These are phyloP conservation scores for Agapornis roseicollis DNA, from an alignment of 2,113 vertebrate genomes.

Conservation along the genomic window DNA sequence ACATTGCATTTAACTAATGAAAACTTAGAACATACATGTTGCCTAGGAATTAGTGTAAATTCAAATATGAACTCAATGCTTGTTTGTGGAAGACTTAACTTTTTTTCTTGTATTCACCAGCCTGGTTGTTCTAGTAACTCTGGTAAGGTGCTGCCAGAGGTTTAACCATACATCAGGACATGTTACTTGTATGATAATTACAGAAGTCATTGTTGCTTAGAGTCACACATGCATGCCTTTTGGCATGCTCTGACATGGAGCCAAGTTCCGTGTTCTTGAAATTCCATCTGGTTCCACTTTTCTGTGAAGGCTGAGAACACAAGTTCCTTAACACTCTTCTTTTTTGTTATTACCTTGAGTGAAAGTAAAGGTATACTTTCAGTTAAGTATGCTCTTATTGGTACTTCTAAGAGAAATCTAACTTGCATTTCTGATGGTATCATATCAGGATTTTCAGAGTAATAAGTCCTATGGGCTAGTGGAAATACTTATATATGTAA, in stretches of 20 bases:
- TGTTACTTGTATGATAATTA: not conserved
- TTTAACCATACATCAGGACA: not conserved
- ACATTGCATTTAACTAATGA: not conserved
- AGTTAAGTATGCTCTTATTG: not conserved
- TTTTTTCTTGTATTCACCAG: not conserved
- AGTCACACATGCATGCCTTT: not conserved
- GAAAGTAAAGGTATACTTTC: not conserved
- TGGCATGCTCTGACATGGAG: not conserved
- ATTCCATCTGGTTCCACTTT: not conserved
- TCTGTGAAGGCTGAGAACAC: not conserved
- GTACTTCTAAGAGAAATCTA: not conserved
- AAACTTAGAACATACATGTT: fast-evolving
- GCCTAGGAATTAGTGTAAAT: not conserved
- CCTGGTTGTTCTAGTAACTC: not conserved
- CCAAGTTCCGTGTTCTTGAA: not conserved
- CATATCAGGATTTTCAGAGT: not conserved
- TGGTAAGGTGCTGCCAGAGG: not conserved
- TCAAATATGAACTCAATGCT: not conserved
- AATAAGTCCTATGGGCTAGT: too few relatives aligned
- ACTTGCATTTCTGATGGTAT: not conserved
- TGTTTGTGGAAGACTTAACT: not conserved
- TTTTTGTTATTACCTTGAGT: not conserved
- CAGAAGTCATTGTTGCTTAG: not conserved
- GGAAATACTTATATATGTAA: not conserved
- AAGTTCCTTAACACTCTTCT: not conserved